These are phyloP conservation scores for Ennomos fuscantarius DNA, from an alignment of 2,888 invertebrate species.

Conservation along the genomic window DNA sequence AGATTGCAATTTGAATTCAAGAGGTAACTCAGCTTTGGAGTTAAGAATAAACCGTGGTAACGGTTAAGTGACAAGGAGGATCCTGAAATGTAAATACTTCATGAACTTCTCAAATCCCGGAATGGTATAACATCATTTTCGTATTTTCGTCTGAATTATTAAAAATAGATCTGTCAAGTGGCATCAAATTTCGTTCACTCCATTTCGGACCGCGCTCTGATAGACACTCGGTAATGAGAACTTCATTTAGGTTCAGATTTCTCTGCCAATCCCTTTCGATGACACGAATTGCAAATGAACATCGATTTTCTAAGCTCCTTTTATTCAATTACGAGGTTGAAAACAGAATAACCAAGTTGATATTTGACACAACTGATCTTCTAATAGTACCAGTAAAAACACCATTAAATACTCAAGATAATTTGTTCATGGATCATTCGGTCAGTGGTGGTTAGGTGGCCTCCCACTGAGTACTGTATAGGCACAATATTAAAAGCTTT, in stretches of 20 bases:
- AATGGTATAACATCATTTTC: constrained; percentile 29
- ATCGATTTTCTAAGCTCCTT: constrained; percentile 40
- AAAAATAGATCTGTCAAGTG: constrained; percentile 53
- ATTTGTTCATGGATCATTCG: too few species aligned
- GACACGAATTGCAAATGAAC: constrained; percentile 53
- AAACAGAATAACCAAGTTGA: constrained; percentile 32
- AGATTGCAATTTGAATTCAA: background rate
- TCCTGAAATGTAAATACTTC: constrained; percentile 32
- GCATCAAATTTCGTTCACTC: constrained; percentile 50
- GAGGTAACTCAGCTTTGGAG: constrained; percentile 10
- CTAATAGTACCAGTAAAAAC: too few species aligned
- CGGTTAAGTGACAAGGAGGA: constrained; percentile 20
- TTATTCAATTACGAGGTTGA: constrained; percentile 40
- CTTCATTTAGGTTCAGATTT: constrained; percentile 51
- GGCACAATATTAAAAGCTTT: background rate
- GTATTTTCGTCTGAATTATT: constrained; percentile 40
- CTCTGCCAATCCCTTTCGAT: constrained; percentile 48
- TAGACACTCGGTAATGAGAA: constrained; percentile 56
- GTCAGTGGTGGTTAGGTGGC: too few species aligned
- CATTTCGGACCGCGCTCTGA: constrained; percentile 47
- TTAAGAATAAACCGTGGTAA: constrained; percentile 16
- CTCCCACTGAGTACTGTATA: background rate
- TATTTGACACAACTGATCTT: constrained; percentile 16
- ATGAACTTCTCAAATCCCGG: constrained; percentile 24
- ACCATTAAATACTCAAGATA: too few species aligned